Percentiles rank a stretch among this genome's conserved stretches.
These are phyloP conservation scores for Tachina grossa DNA, from an alignment of 2,888 invertebrate species.

Conservation along the genomic window DNA sequence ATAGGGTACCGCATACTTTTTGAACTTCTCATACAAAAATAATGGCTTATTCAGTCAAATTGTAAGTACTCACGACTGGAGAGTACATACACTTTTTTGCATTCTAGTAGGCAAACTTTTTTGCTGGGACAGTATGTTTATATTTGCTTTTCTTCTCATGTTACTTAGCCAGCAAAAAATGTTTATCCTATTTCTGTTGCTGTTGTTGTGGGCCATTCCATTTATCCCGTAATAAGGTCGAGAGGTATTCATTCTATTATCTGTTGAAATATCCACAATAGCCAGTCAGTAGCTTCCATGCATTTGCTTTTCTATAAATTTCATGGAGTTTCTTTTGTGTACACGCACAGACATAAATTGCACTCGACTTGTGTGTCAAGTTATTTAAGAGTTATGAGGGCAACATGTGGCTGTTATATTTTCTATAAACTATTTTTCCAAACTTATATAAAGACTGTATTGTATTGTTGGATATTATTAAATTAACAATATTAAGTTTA, in stretches of 20 bases:
- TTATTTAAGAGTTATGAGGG: constrained; percentile 69
- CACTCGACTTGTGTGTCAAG: constrained; percentile 68
- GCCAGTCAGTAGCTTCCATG: background rate
- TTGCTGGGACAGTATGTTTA: no score
- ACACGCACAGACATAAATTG: constrained; percentile 41
- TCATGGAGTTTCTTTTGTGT: constrained; percentile 19
- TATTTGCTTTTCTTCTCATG: background rate
- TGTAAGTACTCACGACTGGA: no score
- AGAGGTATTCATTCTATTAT: constrained; percentile 55
- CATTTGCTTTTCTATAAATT: constrained; percentile 7
- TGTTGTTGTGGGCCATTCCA: constrained; percentile 46
- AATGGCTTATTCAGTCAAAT: no score
- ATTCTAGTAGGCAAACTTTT: no score
- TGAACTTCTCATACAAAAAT: no score
- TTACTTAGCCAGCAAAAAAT: constrained; percentile 8
- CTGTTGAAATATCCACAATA: constrained; percentile 59
- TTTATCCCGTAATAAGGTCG: constrained; percentile 49
- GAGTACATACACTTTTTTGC: no score
- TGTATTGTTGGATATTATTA: constrained; percentile 43
- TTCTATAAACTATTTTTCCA: constrained; percentile 57
- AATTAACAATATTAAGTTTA: constrained; percentile 45
- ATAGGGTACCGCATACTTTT: no score
- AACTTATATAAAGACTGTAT: constrained; percentile 36
- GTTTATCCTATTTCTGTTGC: constrained; percentile 24
- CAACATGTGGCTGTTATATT: constrained; percentile 66